Evolutionary conservation across 2,888 invertebrate species (phyloP).

Genomic region (Drosophila birchii): DNA sequence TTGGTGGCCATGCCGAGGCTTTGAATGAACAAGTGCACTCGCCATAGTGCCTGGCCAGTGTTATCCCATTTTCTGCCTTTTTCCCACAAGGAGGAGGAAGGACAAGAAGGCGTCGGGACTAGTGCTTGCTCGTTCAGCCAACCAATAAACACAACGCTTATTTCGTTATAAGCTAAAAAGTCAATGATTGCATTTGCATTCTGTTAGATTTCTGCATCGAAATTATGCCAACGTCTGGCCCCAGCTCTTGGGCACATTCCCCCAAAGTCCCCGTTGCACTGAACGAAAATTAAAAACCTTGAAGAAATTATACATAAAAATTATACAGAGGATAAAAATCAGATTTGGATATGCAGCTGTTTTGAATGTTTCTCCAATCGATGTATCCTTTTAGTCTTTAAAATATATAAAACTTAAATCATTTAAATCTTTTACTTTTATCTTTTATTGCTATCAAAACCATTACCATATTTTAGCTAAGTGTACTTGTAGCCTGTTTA

Average conservation of each 20-base stretch:
- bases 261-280: not conserved
- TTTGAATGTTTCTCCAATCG: too few species aligned
- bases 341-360: too few species aligned
- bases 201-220: conserved; percentile 72
- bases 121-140: conserved; percentile 19
- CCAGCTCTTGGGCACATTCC: conserved; percentile 31
- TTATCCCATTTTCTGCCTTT: conserved; percentile 21
- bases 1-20: conserved; percentile 13
- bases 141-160: conserved; percentile 54
- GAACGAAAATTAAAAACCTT: not conserved
- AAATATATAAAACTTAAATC: not conserved
- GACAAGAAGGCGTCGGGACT: conserved; percentile 4
- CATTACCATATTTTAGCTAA: not conserved
- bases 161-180: conserved; percentile 70
- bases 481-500: conserved; percentile 21
- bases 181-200: conserved; percentile 80
- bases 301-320: too few species aligned
- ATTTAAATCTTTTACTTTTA: not conserved
- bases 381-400: not conserved
- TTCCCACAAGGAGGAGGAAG: conserved; percentile 3
- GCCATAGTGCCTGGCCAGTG: conserved; percentile 19
- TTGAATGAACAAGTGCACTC: conserved; percentile 31
- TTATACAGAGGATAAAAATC: too few species aligned
- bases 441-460: not conserved
- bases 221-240: conserved; percentile 73